Percentiles rank a stretch among this genome's conserved stretches.
These are phyloP conservation scores for Toxotes lorentzi DNA, from an alignment of 2,797 vertebrate species.

Conservation along the genomic window DNA sequence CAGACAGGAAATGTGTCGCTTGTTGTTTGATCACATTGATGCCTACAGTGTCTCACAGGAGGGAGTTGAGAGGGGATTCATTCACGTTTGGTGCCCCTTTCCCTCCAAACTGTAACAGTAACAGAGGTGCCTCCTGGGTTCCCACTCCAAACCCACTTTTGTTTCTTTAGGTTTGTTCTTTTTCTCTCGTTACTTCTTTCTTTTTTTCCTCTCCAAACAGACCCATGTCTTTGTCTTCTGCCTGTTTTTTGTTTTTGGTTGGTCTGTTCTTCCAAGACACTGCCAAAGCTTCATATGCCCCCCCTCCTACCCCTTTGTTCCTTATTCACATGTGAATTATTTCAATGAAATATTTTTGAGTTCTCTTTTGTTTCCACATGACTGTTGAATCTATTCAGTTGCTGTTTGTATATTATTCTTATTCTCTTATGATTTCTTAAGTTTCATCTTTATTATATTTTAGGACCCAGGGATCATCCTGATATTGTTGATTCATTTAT, in stretches of 20 bases:
- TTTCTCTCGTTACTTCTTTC: constrained; percentile 90
- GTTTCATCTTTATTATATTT: constrained; percentile 99
- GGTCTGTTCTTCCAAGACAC: constrained; percentile 94
- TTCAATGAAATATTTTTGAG: constrained; percentile 92
- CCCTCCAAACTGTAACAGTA: constrained; percentile 82
- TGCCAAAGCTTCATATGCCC: constrained; percentile 97
- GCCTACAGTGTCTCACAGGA: constrained; percentile 49
- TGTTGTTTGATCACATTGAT: constrained; percentile 29
- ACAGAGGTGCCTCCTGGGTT: constrained; percentile 90
- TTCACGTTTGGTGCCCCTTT: constrained; percentile 62
- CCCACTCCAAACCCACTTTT: constrained; percentile 89
- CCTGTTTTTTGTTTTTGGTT: constrained; percentile 96
- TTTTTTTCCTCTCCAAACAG: constrained; percentile 85
- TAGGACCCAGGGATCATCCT: constrained; percentile 99
- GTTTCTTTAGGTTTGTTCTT: constrained; percentile 86
- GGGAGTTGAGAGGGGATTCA: constrained; percentile 50
- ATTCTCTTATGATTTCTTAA: constrained; percentile 99
- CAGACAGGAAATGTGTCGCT: constrained; percentile 33
- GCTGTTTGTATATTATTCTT: constrained; percentile 99
- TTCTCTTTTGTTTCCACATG: constrained; percentile 93
- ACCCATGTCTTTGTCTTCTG: constrained; percentile 89
- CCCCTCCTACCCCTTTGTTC: constrained; percentile 85
- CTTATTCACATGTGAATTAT: constrained; percentile 94
- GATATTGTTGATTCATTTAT: constrained; percentile 99
- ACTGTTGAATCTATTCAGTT: constrained; percentile 99